Conservation (phyloP, 2,888 invertebrate species). For the Ophioninae sp. region DNA sequence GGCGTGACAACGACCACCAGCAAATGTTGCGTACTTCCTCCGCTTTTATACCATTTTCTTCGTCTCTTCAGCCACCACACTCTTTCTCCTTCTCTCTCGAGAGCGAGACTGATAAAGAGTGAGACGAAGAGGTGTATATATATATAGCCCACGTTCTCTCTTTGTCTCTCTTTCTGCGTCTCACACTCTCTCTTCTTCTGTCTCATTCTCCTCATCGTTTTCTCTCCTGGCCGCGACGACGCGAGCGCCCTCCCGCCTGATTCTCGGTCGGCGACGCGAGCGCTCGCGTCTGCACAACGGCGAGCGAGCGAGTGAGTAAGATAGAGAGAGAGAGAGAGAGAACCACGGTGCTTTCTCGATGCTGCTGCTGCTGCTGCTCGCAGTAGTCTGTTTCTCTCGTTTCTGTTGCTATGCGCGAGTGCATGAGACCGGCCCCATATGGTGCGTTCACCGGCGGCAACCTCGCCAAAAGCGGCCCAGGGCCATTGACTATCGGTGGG, state of each 20-base stretch:
- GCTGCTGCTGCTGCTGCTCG: conserved; percentile 55
- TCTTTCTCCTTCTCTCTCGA: conserved; percentile 49
- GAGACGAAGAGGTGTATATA: background rate
- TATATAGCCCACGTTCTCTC: background rate
- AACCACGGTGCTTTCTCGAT: conserved; percentile 48
- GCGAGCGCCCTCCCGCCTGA: conserved; percentile 80
- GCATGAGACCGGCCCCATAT: conserved; percentile 75
- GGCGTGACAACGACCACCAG: conserved; percentile 2
- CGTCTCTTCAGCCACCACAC: conserved; percentile 31
- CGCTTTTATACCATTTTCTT: conserved; percentile 26
- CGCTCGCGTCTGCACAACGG: conserved; percentile 64
- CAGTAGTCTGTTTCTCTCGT: conserved; percentile 69
- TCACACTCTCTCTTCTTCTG: conserved; percentile 64
- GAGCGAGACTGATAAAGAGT: background rate
- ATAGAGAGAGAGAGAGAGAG: conserved; percentile 30
- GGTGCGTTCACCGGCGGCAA: conserved; percentile 70
- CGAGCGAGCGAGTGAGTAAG: conserved; percentile 52
- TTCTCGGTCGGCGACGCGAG: conserved; percentile 65
- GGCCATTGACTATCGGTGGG: conserved; percentile 65
- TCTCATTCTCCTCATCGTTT: conserved; percentile 46
- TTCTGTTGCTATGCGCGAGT: conserved; percentile 78
- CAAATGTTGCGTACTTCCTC: conserved; percentile 20
- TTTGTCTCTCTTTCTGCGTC: conserved; percentile 38
- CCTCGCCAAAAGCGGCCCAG: conserved; percentile 71
- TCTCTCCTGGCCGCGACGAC: conserved; percentile 47